Evolutionary conservation across 2,888 invertebrate species (phyloP), one percentile per base, ranked within the genome.

Genomic region (Drosophila neonasuta): DNA sequence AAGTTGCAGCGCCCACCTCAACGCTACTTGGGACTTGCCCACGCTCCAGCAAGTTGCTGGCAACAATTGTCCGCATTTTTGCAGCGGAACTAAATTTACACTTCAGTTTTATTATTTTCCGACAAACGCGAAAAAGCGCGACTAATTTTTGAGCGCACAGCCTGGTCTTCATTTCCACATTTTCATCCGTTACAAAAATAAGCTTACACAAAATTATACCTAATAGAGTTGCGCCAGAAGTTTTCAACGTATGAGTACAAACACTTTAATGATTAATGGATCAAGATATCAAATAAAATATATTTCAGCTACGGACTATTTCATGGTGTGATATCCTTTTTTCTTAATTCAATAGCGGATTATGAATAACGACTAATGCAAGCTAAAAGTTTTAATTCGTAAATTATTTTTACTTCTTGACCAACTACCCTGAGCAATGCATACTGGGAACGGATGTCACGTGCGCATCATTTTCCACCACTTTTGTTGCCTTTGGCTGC

Each of bases 41-140:
- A 17, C 30, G 10, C 44, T 55, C 32, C 44, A 36, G 10, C 34
- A 61, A 50, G 15, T 59, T 42, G 69, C 83, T 82, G 83, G 75
- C 80, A 77, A 67, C 62, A 55, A 32, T 49, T 60, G 67, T 64
- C 78, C 80, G 64, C 77, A 77, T 73, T 70, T 81, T 80, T 68
- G 69, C 69, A 69, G 62, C 82, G 82, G 82, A 83, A 83, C 81
- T 83, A 81, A 81, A 83, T 83, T 83, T 80, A 81, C 85, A 80
- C 82, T 84, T 85, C 71, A 76, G 79, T 79, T 83, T 84, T 84
- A 85, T 81, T 78, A 78, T 80, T 84, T 78, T 81, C 82, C 82
- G 80, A 78, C 80, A 76, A 50, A 52, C 69, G 71, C 66, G 76
- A 60, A 68, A 79, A 76, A 79, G 76, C 76, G 78, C 78, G 85